These are phyloP conservation scores for Drosophila sproati DNA, from an alignment of 1,140 invertebrate species.

Conservation along the genomic window DNA sequence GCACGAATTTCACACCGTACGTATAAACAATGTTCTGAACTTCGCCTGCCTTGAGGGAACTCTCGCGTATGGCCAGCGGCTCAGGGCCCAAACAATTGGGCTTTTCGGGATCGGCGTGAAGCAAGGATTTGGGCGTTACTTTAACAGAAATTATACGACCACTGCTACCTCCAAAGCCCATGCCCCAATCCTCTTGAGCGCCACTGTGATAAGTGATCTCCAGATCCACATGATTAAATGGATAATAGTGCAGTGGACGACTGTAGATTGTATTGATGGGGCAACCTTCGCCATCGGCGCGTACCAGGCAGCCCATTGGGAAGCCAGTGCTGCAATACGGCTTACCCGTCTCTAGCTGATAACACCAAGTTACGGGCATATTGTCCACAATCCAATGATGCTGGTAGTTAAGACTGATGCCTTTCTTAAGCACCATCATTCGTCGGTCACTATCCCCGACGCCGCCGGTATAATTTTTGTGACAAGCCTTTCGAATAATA, in stretches of 20 bases:
- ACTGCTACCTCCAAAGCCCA: constrained; percentile 90
- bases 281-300: constrained; percentile 80
- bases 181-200: constrained; percentile 93
- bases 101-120: constrained; percentile 86
- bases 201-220: constrained; percentile 97
- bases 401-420: constrained; percentile 98
- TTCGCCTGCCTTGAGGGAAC: constrained; percentile 85
- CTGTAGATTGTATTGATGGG: constrained; percentile 85
- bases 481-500: constrained; percentile 85
- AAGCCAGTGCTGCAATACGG: constrained; percentile 97
- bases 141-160: constrained; percentile 95
- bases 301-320: constrained; percentile 97
- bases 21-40: constrained; percentile 92
- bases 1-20: constrained; percentile 93
- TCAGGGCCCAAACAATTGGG: constrained; percentile 86
- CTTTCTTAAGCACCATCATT: constrained; percentile 93
- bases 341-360: constrained; percentile 89
- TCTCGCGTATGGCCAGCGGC: constrained; percentile 89
- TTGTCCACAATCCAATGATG: constrained; percentile 99
- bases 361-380: constrained; percentile 99
- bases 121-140: constrained; percentile 92
- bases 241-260: constrained; percentile 91
- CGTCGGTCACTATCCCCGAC: constrained; percentile 88
- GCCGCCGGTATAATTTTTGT: constrained; percentile 89
- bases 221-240: constrained; percentile 99